Evolutionary conservation across 2,113 vertebrate genomes (phyloP).

Genomic region (Chloebia gouldiae): DNA sequence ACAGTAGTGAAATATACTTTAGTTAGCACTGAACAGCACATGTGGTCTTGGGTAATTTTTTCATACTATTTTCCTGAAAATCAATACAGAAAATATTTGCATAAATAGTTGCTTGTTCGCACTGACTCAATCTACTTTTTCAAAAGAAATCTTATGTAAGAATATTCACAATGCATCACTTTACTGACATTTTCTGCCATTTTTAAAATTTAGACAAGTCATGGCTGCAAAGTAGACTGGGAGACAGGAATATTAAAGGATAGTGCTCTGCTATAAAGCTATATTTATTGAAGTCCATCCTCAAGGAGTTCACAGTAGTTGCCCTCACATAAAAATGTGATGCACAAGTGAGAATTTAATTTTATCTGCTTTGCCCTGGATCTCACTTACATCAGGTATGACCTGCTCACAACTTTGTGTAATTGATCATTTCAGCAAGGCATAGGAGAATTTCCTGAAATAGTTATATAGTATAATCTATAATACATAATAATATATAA

Average conservation of each 20-base stretch:
- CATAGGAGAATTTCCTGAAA: not conserved
- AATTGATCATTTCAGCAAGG: not conserved
- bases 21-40: not conserved
- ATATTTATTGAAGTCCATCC: not conserved
- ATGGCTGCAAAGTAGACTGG: not conserved
- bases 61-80: not conserved
- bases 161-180: not conserved
- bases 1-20: not conserved
- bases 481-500: not conserved
- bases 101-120: not conserved
- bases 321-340: not conserved
- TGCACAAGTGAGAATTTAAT: not conserved
- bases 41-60: not conserved
- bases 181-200: not conserved
- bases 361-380: not conserved
- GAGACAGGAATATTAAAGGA: not conserved
- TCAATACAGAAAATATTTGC: not conserved
- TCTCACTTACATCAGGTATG: not conserved
- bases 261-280: not conserved
- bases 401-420: not conserved
- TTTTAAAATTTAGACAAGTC: not conserved
- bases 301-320: not conserved
- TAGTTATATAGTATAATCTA: not conserved
- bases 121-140: not conserved
- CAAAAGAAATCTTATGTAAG: not conserved